A percentile compares a stretch with the other conserved stretches of the same genome.
phyloP scores from a whole-genome alignment of 2,888 invertebrate species.

The Zygaena filipendulae region DNA sequence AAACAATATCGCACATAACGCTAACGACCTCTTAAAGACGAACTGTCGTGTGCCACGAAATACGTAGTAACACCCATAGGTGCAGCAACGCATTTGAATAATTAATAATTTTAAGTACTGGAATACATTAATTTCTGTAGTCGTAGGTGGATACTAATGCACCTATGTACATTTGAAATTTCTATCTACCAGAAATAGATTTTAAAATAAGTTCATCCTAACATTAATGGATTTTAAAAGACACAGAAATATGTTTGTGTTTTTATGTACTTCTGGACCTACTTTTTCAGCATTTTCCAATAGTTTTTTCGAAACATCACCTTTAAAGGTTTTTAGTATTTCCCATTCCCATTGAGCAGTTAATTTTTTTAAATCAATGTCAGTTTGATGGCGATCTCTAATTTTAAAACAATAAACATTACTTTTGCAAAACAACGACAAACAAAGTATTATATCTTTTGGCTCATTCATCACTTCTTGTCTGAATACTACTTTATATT shows the following conservation, averaged over 20 bases:
- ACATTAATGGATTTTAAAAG: conserved; percentile 35
- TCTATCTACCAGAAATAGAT: too few relatives aligned
- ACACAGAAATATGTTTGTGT: conserved; percentile 31
- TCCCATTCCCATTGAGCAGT: conserved; percentile 56
- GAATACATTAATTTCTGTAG: too few relatives aligned
- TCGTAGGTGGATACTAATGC: too few relatives aligned
- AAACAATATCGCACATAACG: too few relatives aligned
- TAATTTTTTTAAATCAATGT: conserved; percentile 31
- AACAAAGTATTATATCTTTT: conserved; percentile 27
- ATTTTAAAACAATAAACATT: conserved; percentile 38
- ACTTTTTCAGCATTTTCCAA: conserved; percentile 30
- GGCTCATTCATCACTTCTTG: conserved; percentile 26
- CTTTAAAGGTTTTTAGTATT: conserved; percentile 37
- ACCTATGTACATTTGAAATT: too few relatives aligned
- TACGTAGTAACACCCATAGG: too few relatives aligned
- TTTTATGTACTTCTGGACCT: conserved; percentile 19
- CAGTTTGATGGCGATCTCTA: conserved; percentile 25
- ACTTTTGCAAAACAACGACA: conserved; percentile 27
- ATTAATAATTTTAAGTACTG: too few relatives aligned
- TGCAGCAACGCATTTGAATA: too few relatives aligned
- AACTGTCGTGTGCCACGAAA: too few relatives aligned
- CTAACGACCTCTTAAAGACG: too few relatives aligned
- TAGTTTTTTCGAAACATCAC: conserved; percentile 30
- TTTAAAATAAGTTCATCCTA: too few relatives aligned
- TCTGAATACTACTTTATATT: conserved; percentile 40